Evolutionary conservation across 2,797 vertebrate species (phyloP), one percentile per base, ranked within the genome.

Genomic region (Bradypodion ventrale): DNA sequence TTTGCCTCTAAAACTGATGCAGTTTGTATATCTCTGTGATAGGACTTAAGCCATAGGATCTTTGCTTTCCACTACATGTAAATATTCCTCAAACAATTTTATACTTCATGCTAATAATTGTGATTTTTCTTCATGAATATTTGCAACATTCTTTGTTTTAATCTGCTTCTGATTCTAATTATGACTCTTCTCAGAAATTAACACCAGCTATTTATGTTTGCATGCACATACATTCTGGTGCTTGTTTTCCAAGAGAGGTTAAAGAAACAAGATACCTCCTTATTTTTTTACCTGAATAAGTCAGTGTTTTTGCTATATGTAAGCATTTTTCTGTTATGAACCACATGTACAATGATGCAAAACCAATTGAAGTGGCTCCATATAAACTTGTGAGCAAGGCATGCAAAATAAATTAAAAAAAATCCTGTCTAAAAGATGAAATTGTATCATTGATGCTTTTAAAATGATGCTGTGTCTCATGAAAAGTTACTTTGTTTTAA

Each of bases 291-390:
- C 90, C 86, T 88, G 72, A 91, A 69, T 56, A 91, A 87, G 62
- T 87, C 83, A 79, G 85, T 89, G 70, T 89, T 80, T 87, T 87
- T 89, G 91, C 89, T 90, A 90, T 92, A 91, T 83, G 90, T 90
- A 83, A 89, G 40, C 9, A 23, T 82, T 40, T 62, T 88, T n/a
- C 82, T 85, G 29, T 84, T 85, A 73, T 87, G 60, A 2, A 1
- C 74, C 78, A 49, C 13, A 2, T 81, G 82, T 66, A 89, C 80
- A 63, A 52, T 85, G 72, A 44, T 62, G 19, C 77, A 5, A 2
- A 40, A 73, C 85, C 5, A 85, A 76, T 70, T 70, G 25, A 23
- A 12, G 23, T 23, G 37, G 23, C 23, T 42, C 35, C 9, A 9
- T 44, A 42, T 7, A 70, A 70, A 70, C 37, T 40, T 70, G 35